Evolutionary conservation across 2,888 invertebrate species (phyloP).

Genomic region (Morinoia aosen): DNA sequence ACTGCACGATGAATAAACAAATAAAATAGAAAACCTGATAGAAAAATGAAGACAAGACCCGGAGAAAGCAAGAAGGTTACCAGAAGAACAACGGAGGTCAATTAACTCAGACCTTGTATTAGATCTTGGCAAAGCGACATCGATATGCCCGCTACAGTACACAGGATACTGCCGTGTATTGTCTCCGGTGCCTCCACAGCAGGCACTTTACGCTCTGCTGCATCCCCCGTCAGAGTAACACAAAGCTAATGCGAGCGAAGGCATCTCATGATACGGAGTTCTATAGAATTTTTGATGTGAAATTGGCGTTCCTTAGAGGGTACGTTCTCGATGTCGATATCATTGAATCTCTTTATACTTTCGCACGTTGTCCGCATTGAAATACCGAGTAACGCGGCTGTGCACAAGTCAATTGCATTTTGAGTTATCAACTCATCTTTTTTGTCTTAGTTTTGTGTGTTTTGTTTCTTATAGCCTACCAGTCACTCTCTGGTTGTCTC

Average conservation of each 20-base stretch:
- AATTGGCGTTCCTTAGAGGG: background rate
- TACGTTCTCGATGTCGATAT: background rate
- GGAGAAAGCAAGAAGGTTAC: no score
- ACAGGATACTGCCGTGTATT: background rate
- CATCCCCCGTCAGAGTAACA: background rate
- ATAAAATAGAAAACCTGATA: no score
- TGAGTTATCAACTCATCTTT: no score
- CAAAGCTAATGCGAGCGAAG: background rate
- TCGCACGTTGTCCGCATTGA: no score
- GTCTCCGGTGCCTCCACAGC: background rate
- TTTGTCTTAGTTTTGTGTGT: no score
- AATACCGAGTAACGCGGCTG: no score
- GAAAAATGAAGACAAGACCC: no score
- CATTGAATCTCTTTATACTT: background rate
- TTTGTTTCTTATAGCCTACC: no score
- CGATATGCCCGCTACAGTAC: background rate
- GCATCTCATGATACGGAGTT: background rate
- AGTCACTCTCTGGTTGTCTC: no score
- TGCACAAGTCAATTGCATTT: no score
- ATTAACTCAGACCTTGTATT: background rate
- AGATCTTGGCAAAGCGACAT: background rate
- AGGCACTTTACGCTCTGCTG: background rate
- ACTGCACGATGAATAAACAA: no score
- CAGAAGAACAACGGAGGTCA: background rate
- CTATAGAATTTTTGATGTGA: background rate